phyloP scores from a whole-genome alignment of 2,888 invertebrate genomes.

The Meganola albula region DNA sequence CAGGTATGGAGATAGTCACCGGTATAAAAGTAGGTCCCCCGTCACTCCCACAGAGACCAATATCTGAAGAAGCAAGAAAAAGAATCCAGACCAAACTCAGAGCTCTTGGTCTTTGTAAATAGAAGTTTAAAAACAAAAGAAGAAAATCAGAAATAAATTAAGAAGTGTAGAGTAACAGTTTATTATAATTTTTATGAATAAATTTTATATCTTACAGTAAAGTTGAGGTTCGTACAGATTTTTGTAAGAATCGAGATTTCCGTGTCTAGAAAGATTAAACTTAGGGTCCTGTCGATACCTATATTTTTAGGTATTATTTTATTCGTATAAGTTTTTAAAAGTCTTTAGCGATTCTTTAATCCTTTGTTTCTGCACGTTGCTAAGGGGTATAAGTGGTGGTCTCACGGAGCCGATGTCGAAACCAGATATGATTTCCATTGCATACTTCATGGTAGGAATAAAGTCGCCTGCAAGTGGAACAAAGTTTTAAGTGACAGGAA shows the following conservation, averaged over 20 bases:
- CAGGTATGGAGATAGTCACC: slow-evolving; percentile 5
- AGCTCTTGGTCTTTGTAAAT: too few relatives aligned
- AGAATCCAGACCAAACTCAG: too few relatives aligned
- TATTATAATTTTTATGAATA: too few relatives aligned
- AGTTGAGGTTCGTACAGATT: not conserved
- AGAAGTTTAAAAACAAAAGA: too few relatives aligned
- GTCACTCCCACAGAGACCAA: not conserved
- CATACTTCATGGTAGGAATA: slow-evolving; percentile 81
- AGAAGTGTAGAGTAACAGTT: too few relatives aligned
- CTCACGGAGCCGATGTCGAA: slow-evolving; percentile 77
- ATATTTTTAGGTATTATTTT: not conserved
- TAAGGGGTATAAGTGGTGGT: slow-evolving; percentile 64
- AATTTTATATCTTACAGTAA: not conserved
- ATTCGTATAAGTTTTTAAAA: not conserved
- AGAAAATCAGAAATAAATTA: too few relatives aligned
- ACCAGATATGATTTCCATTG: slow-evolving; percentile 77
- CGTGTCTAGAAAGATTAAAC: not conserved
- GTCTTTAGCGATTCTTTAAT: not conserved
- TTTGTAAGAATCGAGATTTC: not conserved
- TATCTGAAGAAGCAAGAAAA: not conserved
- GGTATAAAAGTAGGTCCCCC: slow-evolving; percentile 5
- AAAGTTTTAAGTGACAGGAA: too few relatives aligned
- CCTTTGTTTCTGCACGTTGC: slow-evolving; percentile 29
- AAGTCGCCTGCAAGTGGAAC: slow-evolving; percentile 69
- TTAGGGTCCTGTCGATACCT: not conserved